Percentiles rank a stretch among this genome's conserved stretches.
These are phyloP conservation scores for Drosophila affinis DNA, from an alignment of 2,888 invertebrate species.

Conservation along the genomic window DNA sequence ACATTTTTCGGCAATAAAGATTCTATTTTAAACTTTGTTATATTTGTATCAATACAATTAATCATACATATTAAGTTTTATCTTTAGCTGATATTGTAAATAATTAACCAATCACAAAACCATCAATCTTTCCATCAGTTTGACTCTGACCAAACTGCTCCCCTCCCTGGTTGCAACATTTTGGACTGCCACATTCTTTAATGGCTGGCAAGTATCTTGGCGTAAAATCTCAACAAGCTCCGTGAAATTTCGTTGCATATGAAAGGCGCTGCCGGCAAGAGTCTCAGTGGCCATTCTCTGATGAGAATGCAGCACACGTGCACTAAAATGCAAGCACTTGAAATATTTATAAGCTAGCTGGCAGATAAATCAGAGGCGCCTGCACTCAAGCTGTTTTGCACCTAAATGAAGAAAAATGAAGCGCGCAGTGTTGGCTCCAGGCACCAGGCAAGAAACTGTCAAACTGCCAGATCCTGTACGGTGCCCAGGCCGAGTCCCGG, in stretches of 20 bases:
- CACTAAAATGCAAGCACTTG: conserved; percentile 76
- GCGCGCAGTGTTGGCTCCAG: conserved; percentile 35
- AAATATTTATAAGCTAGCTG: conserved; percentile 74
- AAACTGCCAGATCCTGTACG: conserved; percentile 28
- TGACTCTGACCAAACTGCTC: background rate
- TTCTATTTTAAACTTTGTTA: too few species aligned
- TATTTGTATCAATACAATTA: too few species aligned
- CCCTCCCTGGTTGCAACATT: conserved; percentile 7
- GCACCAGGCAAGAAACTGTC: conserved; percentile 47
- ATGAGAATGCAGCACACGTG: conserved; percentile 77
- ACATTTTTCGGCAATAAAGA: background rate
- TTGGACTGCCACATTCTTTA: conserved; percentile 29
- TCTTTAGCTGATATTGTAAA: conserved; percentile 1
- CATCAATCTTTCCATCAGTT: conserved; percentile 9
- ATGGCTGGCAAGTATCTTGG: conserved; percentile 46
- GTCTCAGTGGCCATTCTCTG: conserved; percentile 37
- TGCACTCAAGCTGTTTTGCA: conserved; percentile 34
- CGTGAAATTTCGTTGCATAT: conserved; percentile 57
- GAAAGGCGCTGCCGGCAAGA: conserved; percentile 44
- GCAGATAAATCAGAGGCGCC: conserved; percentile 68
- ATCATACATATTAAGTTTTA: too few species aligned
- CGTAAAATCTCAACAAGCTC: conserved; percentile 49
- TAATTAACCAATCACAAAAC: conserved; percentile 30
- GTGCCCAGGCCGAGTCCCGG: background rate
- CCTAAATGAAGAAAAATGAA: conserved; percentile 74